These are phyloP conservation scores for Parotocinclus haroldoi DNA, from an alignment of 2,797 vertebrate species.

Conservation along the genomic window DNA sequence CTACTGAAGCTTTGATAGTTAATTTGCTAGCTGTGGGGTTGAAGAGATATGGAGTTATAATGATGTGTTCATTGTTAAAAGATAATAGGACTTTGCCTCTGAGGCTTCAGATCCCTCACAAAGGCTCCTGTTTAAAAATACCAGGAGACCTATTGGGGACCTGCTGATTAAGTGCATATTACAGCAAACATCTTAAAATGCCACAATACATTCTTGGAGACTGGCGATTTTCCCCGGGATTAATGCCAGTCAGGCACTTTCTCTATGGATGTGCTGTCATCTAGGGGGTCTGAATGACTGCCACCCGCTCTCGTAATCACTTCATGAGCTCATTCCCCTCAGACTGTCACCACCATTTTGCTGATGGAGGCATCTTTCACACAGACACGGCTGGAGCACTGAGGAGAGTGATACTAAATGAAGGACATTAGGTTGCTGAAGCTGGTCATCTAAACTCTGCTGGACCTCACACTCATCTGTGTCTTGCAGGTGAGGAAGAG, in stretches of 20 bases:
- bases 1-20: conserved; percentile 30
- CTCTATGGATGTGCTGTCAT: conserved; percentile 57
- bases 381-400: conserved; percentile 54
- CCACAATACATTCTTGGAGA: conserved; percentile 58
- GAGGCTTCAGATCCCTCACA: conserved; percentile 47
- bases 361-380: conserved; percentile 71
- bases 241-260: conserved; percentile 58
- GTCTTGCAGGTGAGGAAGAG: conserved; percentile 17
- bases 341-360: conserved; percentile 72
- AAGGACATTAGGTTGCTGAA: conserved; percentile 76
- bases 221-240: conserved; percentile 62
- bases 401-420: conserved; percentile 57
- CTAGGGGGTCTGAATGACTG: conserved; percentile 65
- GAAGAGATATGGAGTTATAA: conserved; percentile 41
- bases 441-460: conserved; percentile 59
- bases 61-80: conserved; percentile 42
- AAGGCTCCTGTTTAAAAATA: conserved; percentile 50
- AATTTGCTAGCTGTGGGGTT: conserved; percentile 40
- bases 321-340: conserved; percentile 66
- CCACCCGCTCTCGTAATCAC: conserved; percentile 67
- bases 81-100: conserved; percentile 45
- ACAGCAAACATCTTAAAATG: conserved; percentile 56
- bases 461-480: conserved; percentile 18
- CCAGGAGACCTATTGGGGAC: conserved; percentile 50
- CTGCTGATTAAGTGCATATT: conserved; percentile 56